These are phyloP conservation scores for Empidonax alnorum DNA, from an alignment of 2,113 vertebrate species.

Conservation along the genomic window DNA sequence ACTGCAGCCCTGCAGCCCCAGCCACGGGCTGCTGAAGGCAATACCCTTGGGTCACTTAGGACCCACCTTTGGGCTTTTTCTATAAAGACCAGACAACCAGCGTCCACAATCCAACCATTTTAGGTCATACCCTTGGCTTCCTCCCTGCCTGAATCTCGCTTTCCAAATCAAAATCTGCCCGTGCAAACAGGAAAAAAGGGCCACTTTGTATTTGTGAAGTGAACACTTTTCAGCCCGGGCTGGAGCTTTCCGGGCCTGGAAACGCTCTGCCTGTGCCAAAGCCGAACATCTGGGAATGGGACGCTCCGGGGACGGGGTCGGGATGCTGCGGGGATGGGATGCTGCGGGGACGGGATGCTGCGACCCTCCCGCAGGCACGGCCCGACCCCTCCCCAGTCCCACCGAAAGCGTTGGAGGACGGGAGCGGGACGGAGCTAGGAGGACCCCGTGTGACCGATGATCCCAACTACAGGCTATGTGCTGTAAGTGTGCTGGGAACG, in stretches of 20 bases:
- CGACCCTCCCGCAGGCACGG: not conserved
- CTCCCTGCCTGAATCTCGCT: not conserved
- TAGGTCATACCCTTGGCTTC: not conserved
- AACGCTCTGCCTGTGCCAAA: fast-evolving
- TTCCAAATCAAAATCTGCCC: not conserved
- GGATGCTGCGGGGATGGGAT: fast-evolving
- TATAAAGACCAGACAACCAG: not conserved
- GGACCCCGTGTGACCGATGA: conserved; percentile 45
- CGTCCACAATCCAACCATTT: not conserved
- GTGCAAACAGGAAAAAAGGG: not conserved
- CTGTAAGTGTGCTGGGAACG: not conserved
- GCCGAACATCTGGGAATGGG: not conserved
- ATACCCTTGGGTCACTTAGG: fast-evolving
- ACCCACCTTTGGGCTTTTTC: not conserved
- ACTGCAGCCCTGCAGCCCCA: not conserved
- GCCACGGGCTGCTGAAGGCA: not conserved
- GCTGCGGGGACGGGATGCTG: not conserved
- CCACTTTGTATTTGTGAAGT: not conserved
- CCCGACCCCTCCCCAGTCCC: not conserved
- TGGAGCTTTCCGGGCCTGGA: not conserved
- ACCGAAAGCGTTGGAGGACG: not conserved
- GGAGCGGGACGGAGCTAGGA: not conserved
- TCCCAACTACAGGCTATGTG: not conserved
- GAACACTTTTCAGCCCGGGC: not conserved
- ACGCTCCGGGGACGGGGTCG: fast-evolving